Evolutionary conservation across 35 echinoderm and acorn worm species (phyloP).

Genomic region (Hemicentrotus pulcherrimus): DNA sequence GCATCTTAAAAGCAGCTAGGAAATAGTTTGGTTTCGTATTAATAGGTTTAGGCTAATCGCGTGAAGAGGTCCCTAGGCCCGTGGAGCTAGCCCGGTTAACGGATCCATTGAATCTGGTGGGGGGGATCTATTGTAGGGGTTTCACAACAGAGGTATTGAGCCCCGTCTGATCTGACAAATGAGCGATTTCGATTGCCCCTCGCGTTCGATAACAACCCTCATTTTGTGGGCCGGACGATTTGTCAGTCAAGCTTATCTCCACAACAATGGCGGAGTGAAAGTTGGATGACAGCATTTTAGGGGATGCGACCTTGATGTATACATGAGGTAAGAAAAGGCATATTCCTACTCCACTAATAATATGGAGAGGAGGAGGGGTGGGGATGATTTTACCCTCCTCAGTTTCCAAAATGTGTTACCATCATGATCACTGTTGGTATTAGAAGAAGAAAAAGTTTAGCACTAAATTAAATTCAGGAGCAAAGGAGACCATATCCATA

Average conservation of each 20-base stretch:
- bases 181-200: constrained; percentile 30
- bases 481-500: too few relatives aligned
- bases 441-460: neutral
- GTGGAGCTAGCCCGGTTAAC: neutral
- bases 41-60: constrained; percentile 42
- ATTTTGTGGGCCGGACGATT: neutral
- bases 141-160: constrained; percentile 26
- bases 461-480: too few relatives aligned
- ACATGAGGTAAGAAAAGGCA: neutral
- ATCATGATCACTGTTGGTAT: neutral
- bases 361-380: neutral
- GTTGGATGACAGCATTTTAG: neutral
- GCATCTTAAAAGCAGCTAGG: neutral
- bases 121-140: neutral
- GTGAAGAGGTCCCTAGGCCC: constrained; percentile 15
- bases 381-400: neutral
- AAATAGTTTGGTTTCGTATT: constrained; percentile 44
- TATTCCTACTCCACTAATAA: neutral
- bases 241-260: constrained; percentile 39
- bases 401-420: neutral
- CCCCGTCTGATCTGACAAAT: constrained; percentile 17
- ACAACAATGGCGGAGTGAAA: neutral
- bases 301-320: neutral
- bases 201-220: constrained; percentile 39
- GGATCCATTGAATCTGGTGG: neutral